Percentiles rank a stretch among this genome's conserved stretches.
Evolutionary conservation across 2,797 vertebrate species (phyloP).

Genomic region (Schizopygopsis malacanthus): DNA sequence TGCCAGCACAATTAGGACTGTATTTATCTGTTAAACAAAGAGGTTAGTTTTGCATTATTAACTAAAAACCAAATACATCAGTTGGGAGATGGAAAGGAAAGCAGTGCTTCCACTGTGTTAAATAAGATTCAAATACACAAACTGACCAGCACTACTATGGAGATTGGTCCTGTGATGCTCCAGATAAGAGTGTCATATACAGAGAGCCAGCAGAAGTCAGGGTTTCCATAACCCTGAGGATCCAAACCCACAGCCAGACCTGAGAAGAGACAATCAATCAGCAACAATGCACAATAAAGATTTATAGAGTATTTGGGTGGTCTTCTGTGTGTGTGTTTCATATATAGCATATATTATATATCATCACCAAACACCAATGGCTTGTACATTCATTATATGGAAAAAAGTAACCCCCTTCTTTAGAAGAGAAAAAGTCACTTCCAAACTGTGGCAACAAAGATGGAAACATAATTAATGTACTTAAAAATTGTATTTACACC

Average conservation of each 20-base stretch:
- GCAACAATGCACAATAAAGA: neutral
- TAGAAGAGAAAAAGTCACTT: no score
- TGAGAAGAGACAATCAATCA: conserved; percentile 59
- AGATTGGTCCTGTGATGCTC: conserved; percentile 85
- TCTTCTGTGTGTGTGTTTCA: rapidly evolving
- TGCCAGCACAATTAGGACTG: conserved; percentile 82
- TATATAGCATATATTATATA: no score
- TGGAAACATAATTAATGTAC: no score
- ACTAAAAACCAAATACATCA: neutral
- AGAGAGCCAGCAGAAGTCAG: conserved; percentile 91
- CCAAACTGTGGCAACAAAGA: no score
- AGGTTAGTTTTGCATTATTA: neutral
- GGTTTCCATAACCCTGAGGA: conserved; percentile 88
- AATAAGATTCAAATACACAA: neutral
- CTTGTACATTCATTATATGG: no score
- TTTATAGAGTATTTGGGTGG: neutral
- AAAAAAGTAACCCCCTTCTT: no score
- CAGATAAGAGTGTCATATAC: conserved; percentile 87
- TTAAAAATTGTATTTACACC: no score
- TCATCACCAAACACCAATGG: no score
- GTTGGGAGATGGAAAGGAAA: neutral
- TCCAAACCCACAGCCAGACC: conserved; percentile 88
- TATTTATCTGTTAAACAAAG: conserved; percentile 77
- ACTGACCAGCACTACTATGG: conserved; percentile 80
- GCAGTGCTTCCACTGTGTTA: neutral